A percentile compares a stretch with the other conserved stretches of the same genome.
Evolutionary conservation across 1,140 invertebrate species (phyloP).

Genomic region (Drosophila chauvacae): DNA sequence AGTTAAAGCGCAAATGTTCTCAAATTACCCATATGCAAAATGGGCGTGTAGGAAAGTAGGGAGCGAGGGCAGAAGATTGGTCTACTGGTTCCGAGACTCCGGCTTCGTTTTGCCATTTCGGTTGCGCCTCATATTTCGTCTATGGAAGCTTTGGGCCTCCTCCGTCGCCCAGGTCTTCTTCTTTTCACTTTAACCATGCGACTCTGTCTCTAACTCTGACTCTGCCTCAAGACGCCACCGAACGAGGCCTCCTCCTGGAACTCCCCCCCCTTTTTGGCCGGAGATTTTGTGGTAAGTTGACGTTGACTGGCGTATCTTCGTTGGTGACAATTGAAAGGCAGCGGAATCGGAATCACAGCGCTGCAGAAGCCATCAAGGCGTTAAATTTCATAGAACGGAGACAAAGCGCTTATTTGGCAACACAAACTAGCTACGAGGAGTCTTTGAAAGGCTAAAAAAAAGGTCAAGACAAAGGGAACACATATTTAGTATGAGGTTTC

Average conservation of each 20-base stretch:
- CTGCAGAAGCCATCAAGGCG: conserved; percentile 48
- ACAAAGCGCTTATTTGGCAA: conserved; percentile 47
- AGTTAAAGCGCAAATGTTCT: conserved; percentile 81
- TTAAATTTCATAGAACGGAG: conserved; percentile 53
- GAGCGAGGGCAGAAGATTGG: conserved; percentile 49
- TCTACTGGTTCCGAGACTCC: conserved; percentile 45
- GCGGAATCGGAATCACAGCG: conserved; percentile 44
- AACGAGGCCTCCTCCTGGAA: conserved; percentile 11
- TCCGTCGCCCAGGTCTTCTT: background rate
- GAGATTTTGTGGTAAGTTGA: conserved; percentile 70
- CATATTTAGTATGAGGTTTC: background rate
- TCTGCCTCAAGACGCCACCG: conserved; percentile 61
- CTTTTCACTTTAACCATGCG: conserved; percentile 5
- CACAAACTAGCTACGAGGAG: conserved; percentile 17
- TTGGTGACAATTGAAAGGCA: conserved; percentile 70
- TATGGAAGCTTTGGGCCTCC: conserved; percentile 58
- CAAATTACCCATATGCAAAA: conserved; percentile 79
- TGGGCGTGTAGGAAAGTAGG: conserved; percentile 11
- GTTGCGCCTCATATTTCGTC: conserved; percentile 80
- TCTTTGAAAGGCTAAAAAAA: background rate
- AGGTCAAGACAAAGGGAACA: background rate
- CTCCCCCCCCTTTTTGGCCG: conserved; percentile 1
- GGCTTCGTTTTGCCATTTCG: conserved; percentile 70
- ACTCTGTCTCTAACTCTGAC: conserved; percentile 6
- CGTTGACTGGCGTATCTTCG: conserved; percentile 51